A percentile compares a stretch with the other conserved stretches of the same genome.
phyloP scores from a whole-genome alignment of 2,113 vertebrate species.

The Oncorhynchus kisutch region DNA sequence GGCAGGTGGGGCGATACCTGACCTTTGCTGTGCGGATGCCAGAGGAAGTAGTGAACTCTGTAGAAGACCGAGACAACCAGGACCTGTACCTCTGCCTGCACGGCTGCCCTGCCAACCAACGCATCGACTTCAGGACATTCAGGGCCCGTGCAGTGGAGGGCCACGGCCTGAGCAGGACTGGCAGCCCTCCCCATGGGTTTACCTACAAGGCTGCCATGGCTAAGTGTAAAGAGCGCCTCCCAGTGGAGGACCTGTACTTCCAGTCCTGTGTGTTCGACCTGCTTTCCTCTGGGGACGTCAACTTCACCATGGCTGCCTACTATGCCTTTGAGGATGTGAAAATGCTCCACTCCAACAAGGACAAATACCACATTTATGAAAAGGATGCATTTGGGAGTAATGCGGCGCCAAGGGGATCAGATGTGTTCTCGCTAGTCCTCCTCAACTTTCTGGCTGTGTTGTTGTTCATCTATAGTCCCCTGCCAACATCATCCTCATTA shows the following conservation, averaged over 20 bases:
- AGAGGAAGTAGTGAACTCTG: conserved; percentile 88
- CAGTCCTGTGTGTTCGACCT: conserved; percentile 97
- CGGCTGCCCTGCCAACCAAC: conserved; percentile 89
- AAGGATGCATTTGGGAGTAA: conserved; percentile 68
- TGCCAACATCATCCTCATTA: conserved; percentile 57
- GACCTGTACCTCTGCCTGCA: conserved; percentile 95
- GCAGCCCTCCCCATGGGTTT: conserved; percentile 68
- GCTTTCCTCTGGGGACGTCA: conserved; percentile 87
- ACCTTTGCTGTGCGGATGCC: conserved; percentile 96
- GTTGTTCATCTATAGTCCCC: conserved; percentile 66
- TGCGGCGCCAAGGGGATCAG: background rate
- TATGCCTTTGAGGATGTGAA: conserved; percentile 95
- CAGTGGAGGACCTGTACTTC: conserved; percentile 95
- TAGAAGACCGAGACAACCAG: conserved; percentile 89
- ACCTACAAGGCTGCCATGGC: conserved; percentile 83
- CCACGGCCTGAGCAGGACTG: conserved; percentile 49
- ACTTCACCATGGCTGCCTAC: conserved; percentile 96
- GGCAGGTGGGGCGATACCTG: conserved; percentile 93
- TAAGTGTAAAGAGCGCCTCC: conserved; percentile 92
- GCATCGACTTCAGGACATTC: conserved; percentile 87
- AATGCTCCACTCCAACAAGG: conserved; percentile 92
- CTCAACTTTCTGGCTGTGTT: conserved; percentile 56
- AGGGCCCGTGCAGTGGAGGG: conserved; percentile 65
- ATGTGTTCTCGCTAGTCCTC: conserved; percentile 53
- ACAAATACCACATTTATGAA: conserved; percentile 88